phyloP scores from a whole-genome alignment of 2,113 vertebrate genomes.

The Lasiurus cinereus region DNA sequence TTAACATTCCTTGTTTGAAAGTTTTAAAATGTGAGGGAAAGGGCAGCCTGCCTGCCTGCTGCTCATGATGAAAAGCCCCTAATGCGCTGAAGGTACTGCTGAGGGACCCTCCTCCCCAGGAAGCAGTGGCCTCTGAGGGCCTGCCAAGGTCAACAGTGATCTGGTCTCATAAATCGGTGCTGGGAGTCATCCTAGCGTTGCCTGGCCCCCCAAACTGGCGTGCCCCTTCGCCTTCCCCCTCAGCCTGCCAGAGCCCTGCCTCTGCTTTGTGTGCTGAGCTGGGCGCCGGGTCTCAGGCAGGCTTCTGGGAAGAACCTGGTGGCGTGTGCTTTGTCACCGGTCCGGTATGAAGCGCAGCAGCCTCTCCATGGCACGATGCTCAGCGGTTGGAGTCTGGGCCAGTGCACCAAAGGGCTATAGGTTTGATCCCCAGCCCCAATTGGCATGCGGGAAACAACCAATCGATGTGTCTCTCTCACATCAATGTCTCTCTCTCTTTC shows the following conservation, averaged over 20 bases:
- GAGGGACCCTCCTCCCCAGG: background rate
- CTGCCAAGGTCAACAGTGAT: background rate
- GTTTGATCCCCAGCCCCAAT: no score
- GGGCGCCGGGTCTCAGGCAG: background rate
- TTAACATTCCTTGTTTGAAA: conserved; percentile 31
- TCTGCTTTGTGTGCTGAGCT: background rate
- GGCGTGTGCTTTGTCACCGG: background rate
- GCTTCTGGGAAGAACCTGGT: background rate
- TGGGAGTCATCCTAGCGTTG: background rate
- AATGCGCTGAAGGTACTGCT: background rate
- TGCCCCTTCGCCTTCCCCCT: background rate
- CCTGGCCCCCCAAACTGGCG: background rate
- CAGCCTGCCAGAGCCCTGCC: background rate
- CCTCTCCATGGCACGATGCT: no score
- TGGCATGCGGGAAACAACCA: no score
- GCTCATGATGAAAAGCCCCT: background rate
- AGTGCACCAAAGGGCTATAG: no score
- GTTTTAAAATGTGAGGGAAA: conserved; percentile 14
- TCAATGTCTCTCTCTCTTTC: no score
- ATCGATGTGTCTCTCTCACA: no score
- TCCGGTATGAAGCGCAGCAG: background rate
- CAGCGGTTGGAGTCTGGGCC: no score
- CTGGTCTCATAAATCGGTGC: background rate
- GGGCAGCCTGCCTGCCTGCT: background rate
- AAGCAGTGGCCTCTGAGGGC: background rate